Percentiles rank a stretch among this genome's conserved stretches.
phyloP scores from a whole-genome alignment of 2,797 vertebrate genomes.

The Poecile montanus region DNA sequence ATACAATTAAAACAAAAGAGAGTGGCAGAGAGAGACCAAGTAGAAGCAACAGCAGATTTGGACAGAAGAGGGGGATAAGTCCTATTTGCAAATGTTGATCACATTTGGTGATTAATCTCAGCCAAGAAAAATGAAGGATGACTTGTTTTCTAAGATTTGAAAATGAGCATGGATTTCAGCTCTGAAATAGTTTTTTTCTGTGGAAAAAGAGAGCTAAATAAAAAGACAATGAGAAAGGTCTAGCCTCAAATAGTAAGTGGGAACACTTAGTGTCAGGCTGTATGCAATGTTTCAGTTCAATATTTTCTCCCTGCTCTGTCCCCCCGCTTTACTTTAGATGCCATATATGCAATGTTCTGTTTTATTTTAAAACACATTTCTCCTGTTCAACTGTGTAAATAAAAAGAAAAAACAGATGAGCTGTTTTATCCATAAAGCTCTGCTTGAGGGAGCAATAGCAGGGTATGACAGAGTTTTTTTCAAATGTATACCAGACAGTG shows the following conservation, averaged over 20 bases:
- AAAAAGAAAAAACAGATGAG: background rate
- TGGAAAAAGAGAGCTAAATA: background rate
- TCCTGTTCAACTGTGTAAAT: background rate
- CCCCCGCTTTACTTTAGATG: background rate
- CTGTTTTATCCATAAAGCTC: background rate
- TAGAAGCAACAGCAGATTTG: background rate
- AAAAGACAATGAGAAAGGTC: background rate
- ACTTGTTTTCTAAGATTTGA: background rate
- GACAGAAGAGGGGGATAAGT: background rate
- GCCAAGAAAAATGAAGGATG: background rate
- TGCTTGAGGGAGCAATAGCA: background rate
- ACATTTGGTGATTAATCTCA: conserved; percentile 21
- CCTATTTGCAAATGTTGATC: conserved; percentile 17
- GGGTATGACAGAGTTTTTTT: background rate
- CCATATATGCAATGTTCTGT: background rate
- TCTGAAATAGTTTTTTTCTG: background rate
- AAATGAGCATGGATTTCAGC: background rate
- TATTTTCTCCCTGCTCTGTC: background rate
- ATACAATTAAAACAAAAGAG: background rate
- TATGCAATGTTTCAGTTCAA: background rate
- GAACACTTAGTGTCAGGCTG: background rate
- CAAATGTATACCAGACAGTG: background rate
- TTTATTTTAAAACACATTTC: conserved; percentile 2
- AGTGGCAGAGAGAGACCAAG: background rate
- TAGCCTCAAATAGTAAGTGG: background rate